phyloP scores from a whole-genome alignment of 2,888 invertebrate species.

The Oeneis ivallda region DNA sequence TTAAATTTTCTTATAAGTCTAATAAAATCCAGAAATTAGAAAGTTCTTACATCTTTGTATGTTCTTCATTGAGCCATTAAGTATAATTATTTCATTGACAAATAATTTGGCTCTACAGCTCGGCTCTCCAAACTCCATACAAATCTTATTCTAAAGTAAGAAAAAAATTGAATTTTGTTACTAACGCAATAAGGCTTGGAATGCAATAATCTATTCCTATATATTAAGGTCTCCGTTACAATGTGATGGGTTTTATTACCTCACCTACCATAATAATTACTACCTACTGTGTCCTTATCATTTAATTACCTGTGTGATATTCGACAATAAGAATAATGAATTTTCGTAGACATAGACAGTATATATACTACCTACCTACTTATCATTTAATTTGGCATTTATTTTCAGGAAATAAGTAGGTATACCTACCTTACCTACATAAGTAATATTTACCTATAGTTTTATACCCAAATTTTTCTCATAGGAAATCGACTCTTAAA shows the following conservation, averaged over 20 bases:
- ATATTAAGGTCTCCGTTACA: not conserved
- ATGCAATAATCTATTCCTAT: not conserved
- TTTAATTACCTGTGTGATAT: conserved; percentile 16
- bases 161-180: not conserved
- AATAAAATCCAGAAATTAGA: not conserved
- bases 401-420: not conserved
- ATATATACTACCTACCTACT: not conserved
- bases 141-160: not conserved
- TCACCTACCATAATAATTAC: not conserved
- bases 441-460: not conserved
- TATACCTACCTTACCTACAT: not conserved
- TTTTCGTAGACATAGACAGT: conserved; percentile 4
- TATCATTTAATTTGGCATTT: not conserved
- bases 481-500: conserved; percentile 8
- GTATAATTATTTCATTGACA: not conserved
- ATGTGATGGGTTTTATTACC: conserved; percentile 15
- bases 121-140: not conserved
- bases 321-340: conserved; percentile 6
- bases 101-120: not conserved
- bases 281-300: conserved; percentile 11
- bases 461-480: not conserved
- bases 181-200: not conserved
- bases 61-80: not conserved
- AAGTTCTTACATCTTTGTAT: not conserved
- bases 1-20: too few relatives aligned